Evolutionary conservation across 1,140 invertebrate species (phyloP).

Genomic region (Gerris buenoi): DNA sequence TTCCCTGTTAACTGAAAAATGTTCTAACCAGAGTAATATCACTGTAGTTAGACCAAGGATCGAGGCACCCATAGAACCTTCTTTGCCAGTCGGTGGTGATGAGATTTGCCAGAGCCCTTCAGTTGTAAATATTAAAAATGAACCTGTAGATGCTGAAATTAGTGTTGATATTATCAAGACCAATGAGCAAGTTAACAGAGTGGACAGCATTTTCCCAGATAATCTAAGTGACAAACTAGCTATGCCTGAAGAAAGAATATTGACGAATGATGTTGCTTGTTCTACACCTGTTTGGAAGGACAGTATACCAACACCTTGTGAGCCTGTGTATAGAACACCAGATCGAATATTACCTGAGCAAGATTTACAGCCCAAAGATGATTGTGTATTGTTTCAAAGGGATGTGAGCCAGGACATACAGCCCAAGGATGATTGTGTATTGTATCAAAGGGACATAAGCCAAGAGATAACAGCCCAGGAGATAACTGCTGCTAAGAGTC

Average conservation of each 20-base stretch:
- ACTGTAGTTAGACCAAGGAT: neutral
- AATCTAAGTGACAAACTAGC: too few species aligned
- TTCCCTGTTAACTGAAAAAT: neutral
- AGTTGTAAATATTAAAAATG: neutral
- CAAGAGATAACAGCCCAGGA: neutral
- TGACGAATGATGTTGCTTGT: too few species aligned
- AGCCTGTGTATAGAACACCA: neutral
- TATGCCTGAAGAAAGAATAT: too few species aligned
- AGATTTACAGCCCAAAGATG: neutral
- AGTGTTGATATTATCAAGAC: neutral
- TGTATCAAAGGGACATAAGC: too few species aligned
- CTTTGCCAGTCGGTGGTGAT: neutral
- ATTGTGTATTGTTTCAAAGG: too few species aligned
- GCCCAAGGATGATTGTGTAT: neutral
- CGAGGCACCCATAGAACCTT: neutral
- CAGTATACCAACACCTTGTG: neutral
- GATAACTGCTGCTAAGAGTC: neutral
- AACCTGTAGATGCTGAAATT: slow-evolving; percentile 2
- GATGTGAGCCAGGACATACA: too few species aligned
- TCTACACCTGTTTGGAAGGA: too few species aligned
- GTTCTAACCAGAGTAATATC: neutral
- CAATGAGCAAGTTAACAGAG: neutral
- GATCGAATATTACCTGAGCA: neutral
- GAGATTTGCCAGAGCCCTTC: neutral
- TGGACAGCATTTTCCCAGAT: slow-evolving; percentile 2